A percentile compares a stretch with the other conserved stretches of the same genome.
These are phyloP conservation scores for Triplophysa dalaica DNA, from an alignment of 2,113 vertebrate genomes.

Conservation along the genomic window DNA sequence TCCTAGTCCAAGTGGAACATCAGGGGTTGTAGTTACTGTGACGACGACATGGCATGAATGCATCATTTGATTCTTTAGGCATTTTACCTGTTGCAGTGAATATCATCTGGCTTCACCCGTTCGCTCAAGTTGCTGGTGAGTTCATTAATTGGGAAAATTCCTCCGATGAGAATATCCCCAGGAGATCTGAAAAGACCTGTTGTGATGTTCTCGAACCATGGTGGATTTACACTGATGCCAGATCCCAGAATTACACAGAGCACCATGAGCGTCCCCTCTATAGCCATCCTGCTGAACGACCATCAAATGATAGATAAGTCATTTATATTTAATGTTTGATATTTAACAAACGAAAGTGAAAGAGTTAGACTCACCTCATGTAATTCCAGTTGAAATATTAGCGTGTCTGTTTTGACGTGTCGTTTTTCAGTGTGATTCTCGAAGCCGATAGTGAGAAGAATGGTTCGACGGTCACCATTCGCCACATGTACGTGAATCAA, in stretches of 20 bases:
- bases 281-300: conserved; percentile 55
- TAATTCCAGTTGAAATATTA: neutral
- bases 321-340: neutral
- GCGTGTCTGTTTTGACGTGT: neutral
- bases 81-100: conserved; percentile 77
- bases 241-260: conserved; percentile 51
- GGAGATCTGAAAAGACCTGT: conserved; percentile 71
- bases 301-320: neutral
- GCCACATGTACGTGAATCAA: neutral
- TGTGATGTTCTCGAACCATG: conserved; percentile 59
- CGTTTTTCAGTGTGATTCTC: neutral
- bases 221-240: conserved; percentile 39
- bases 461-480: neutral
- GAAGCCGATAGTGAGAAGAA: neutral
- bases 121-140: conserved; percentile 56
- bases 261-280: conserved; percentile 52
- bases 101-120: conserved; percentile 58
- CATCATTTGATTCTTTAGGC: neutral
- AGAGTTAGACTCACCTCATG: conserved; percentile 20
- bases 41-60: too few relatives aligned
- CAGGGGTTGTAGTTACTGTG: too few relatives aligned
- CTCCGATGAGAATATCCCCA: conserved; percentile 84
- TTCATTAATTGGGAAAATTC: conserved; percentile 80
- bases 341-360: neutral
- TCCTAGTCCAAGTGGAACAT: too few relatives aligned